Base-by-base conservation (phyloP, 1,140 invertebrate genomes). In the Aphaenogaster ashmeadi region DNA sequence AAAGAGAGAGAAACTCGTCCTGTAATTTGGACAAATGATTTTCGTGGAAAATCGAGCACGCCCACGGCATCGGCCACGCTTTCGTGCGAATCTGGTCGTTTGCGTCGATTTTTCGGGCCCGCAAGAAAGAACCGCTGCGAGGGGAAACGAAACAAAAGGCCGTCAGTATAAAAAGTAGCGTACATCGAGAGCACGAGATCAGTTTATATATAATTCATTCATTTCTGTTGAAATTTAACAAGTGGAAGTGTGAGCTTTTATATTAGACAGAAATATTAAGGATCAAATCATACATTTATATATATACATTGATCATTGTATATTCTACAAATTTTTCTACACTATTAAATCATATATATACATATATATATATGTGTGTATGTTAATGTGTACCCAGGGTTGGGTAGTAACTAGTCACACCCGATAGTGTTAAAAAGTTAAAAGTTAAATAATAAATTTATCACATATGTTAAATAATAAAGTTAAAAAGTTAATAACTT, bases 11-110 rank as follows among this genome's bases (percentile, higher is more conserved):
- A 47, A 54, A 41, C 47, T 80, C n/a, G 54, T 38, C 33, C 64
- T 84, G 47, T 62, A 90, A 88, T 90, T 91, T 90, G 21, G 69
- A 85, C 64, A 86, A 90, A 88, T 88, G 80, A 88, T 88, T 88
- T 90, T 90, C 86, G 67, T 85, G 80, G 80, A 90, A 90, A 90
- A 86, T 60, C 69, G 47, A 72, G 33, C 56, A 86, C 41, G 89
- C 88, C 86, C 54, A 77, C 41, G 75, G 88, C 86, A 87, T 64
- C 67, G 66, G 27, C 86, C 44, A 52, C 62, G 41, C 41, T 86
- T 88, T 88, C 80, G 80, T 90, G 86, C 69, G 80, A 90, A 90
- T 75, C 18, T 21, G 15, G n/a, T 83, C 47, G 69, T 81, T 75
- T 66, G 52, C 62, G 18, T 77, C 38, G 58, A 87, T 74, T 89